Base-by-base conservation (phyloP, 2,888 invertebrate genomes). In the Cryptosula pallasiana region DNA sequence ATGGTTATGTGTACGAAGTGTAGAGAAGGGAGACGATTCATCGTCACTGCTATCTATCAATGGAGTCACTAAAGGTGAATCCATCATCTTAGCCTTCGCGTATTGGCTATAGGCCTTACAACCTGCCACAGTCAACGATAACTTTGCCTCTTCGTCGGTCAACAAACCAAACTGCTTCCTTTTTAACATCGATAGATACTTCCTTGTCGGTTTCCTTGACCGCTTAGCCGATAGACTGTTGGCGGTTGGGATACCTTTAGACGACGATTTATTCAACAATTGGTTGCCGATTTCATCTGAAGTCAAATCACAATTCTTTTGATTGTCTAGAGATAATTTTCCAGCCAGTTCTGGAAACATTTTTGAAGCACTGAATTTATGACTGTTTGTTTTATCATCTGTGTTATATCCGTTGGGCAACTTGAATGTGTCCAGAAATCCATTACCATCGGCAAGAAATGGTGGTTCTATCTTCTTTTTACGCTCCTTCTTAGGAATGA, bases 401-500 rank as follows among this genome's bases (percentile, higher is more conserved):
- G 63, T 13, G n/a, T 57, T 9, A n/a, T 13, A 25, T 5, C 63
- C 63, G n/a, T 63, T 63, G 9, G 63, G 63, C 9, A 32, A 32
- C 27, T 32, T 63, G 9, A 9, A 34, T 9, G 9, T 13, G 63
- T 20, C 9, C n/a, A 63, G 27, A 3, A 63, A 9, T n/a, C 32
- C 9, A 29, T 27, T 16, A 34, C 13, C 34, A 13, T 25, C 63
- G 9, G 63, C 29, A 5, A 57, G 25, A 13, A 32, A 13, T n/a
- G 27, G 13, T 27, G 63, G 34, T 34, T 63, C 63, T 1, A n/a
- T 16, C 45, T 70, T 70, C 27, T 29, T 70, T 45, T 36, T 70
- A 16, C 70, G 36, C 32, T 70, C 70, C 25, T 70, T 81, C 75
- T 82, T 82, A 23, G 83, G 82, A 57, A 81, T 78, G 72, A 83